These are phyloP conservation scores for Pheosia gnoma DNA, from an alignment of 2,888 invertebrate species.

Conservation along the genomic window DNA sequence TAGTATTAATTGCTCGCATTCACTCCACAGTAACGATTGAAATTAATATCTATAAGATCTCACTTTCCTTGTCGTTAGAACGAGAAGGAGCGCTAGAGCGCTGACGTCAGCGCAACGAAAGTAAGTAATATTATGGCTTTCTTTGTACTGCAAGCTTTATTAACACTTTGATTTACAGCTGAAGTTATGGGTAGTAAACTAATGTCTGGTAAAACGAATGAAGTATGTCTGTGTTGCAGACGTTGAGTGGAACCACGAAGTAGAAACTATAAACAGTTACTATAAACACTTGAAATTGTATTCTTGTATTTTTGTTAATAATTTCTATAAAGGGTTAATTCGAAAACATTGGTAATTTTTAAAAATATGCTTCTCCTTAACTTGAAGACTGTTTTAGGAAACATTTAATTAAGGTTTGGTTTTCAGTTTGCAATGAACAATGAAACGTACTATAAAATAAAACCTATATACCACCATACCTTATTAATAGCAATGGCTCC, in stretches of 20 bases:
- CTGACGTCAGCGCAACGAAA: background rate
- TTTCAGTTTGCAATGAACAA: too few species aligned
- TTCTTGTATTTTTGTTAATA: background rate
- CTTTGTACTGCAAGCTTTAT: background rate
- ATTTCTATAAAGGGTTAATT: too few species aligned
- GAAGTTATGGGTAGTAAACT: background rate
- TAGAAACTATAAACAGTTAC: too few species aligned
- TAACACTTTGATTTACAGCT: background rate
- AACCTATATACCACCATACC: too few species aligned
- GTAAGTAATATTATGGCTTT: background rate
- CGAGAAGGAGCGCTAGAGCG: background rate
- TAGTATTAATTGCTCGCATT: conserved; percentile 40
- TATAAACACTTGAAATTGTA: background rate
- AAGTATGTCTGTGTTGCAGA: too few species aligned
- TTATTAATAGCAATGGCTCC: too few species aligned
- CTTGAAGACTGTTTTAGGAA: too few species aligned
- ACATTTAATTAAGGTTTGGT: too few species aligned
- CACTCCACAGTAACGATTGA: conserved; percentile 22
- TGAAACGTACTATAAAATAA: too few species aligned
- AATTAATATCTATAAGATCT: conserved; percentile 17
- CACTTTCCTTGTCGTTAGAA: conserved; percentile 6
- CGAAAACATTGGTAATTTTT: too few species aligned
- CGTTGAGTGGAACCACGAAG: too few species aligned
- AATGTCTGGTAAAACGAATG: background rate
- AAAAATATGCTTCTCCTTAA: too few species aligned